Base-by-base conservation (phyloP, 2,888 invertebrate genomes). In the Diarsia mendica region DNA sequence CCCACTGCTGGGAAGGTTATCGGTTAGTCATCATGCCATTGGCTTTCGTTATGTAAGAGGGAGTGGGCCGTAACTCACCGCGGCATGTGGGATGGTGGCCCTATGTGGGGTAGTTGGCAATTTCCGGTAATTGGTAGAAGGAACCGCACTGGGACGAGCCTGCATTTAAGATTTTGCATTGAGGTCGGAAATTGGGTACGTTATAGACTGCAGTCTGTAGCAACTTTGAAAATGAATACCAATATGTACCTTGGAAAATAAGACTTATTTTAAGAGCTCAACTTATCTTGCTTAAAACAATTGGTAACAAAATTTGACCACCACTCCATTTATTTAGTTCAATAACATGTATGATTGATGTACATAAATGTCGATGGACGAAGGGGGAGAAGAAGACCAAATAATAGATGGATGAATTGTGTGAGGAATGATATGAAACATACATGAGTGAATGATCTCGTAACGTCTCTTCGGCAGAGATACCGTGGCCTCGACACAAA, bases 41-140 rank as follows among this genome's bases (percentile, higher is more conserved):
- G 13, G 6, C 2, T 13, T 55, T 23, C 55, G 11, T 23, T 23
- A 13, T 23, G 2, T 15, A 15, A 18, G 11, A 39, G 11, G 20
- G 20, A 20, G 60, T 33, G 20, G 61, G 20, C 20, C 33, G 33
- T 61, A 61, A 39, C 13, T 20, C 6, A 3, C 39, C 39, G 20
- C 20, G 39, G 61, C 20, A 61, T 61, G 39, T 39, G 20, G 20
- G n/a, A 11, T 61, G 39, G 39, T 61, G 6, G 10, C 10, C 39
- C 61, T 11, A 39, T 61, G 20, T 20, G 20, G 39, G 39, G 39
- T 61, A 39, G 61, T 61, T 61, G 20, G 61, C 61, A 61, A 61
- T 61, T 63, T 80, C 79, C 83, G 79, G 33, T 0, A 55, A 66
- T 77, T 63, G 78, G 53, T 53, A 44, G 28, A 70, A 63, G 60